Conservation (phyloP, 2,888 invertebrate genomes). For the Conchocele bisecta region DNA sequence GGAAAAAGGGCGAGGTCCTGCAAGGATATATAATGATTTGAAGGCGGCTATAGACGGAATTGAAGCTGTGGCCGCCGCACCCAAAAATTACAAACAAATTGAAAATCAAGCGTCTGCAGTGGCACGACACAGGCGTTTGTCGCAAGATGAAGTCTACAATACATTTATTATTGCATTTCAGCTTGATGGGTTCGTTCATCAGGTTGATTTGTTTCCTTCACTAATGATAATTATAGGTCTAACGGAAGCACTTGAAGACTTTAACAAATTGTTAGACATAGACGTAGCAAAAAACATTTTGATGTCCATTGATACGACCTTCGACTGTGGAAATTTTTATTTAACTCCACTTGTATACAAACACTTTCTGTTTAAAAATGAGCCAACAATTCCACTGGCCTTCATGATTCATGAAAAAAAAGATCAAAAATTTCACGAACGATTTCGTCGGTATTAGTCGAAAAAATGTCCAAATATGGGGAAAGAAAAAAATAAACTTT, state of each 20-base stretch:
- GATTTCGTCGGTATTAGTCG: not conserved
- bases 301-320: constrained; percentile 27
- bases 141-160: constrained; percentile 28
- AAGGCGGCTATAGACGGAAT: constrained; percentile 3
- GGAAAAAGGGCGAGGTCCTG: no score
- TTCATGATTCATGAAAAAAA: constrained; percentile 34
- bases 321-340: constrained; percentile 28
- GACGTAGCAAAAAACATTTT: constrained; percentile 7
- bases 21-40: constrained; percentile 20
- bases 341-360: constrained; percentile 29
- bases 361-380: constrained; percentile 16
- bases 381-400: constrained; percentile 21
- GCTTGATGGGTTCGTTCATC: constrained; percentile 22
- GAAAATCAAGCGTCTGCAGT: no score
- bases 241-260: constrained; percentile 9
- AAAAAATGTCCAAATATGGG: constrained; percentile 21
- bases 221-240: constrained; percentile 18
- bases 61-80: no score
- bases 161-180: constrained; percentile 24
- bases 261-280: constrained; percentile 19
- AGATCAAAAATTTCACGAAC: constrained; percentile 19
- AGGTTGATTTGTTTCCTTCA: constrained; percentile 27
- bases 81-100: no score
- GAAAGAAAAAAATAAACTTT: constrained; percentile 1
- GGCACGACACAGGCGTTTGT: constrained; percentile 9